These are phyloP conservation scores for Sclerurus mexicanus DNA, from an alignment of 2,113 vertebrate genomes.

Conservation along the genomic window DNA sequence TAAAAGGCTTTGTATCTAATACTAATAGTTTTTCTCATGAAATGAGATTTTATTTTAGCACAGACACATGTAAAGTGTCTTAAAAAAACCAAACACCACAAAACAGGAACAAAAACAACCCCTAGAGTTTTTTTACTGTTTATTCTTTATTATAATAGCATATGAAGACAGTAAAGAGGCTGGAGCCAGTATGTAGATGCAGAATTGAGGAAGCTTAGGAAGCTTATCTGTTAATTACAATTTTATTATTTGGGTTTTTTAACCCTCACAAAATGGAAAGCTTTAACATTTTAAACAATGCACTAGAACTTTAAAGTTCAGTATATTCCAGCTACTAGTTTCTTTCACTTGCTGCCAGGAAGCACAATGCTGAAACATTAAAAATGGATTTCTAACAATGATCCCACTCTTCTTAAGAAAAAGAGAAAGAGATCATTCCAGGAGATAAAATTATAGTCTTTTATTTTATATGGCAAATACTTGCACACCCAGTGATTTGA, in stretches of 20 bases:
- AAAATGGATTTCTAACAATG: neutral
- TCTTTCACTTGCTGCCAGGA: neutral
- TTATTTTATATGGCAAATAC: neutral
- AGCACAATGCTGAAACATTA: neutral
- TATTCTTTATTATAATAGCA: neutral
- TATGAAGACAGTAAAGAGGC: neutral
- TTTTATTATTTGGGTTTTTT: neutral
- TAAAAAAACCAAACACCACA: neutral
- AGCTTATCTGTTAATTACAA: neutral
- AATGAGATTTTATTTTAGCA: neutral
- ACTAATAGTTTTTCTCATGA: neutral
- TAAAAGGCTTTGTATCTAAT: neutral
- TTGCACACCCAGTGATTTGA: neutral
- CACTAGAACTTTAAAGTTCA: neutral
- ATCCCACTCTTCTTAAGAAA: neutral
- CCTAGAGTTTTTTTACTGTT: neutral
- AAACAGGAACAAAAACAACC: neutral
- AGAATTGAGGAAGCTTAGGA: neutral
- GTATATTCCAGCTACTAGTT: neutral
- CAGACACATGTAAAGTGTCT: neutral
- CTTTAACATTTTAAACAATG: neutral
- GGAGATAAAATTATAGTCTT: neutral
- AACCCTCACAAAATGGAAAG: neutral
- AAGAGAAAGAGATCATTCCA: neutral
- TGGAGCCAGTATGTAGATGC: neutral